Base-by-base conservation (phyloP, 1,140 invertebrate species). In the Drosophila santomea region DNA sequence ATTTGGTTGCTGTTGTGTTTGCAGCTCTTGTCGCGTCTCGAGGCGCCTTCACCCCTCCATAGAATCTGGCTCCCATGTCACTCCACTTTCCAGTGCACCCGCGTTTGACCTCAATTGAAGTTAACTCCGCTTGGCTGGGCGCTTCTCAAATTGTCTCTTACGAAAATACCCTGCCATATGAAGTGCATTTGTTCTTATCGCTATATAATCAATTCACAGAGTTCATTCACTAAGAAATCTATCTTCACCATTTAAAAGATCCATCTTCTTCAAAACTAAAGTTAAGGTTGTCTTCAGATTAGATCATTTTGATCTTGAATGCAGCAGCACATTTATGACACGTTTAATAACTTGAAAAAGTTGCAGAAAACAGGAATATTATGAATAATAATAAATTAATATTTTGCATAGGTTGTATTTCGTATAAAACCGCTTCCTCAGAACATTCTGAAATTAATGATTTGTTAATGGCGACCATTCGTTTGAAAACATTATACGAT, bases 131-230 rank as follows among this genome's bases (percentile, higher is more conserved):
- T 73, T 50, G 38, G 69, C 23, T 73, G 47, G 41, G 56, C 57
- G 39, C 51, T 36, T 54, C 23, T 55, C 15, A 67, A 55, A 36
- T 41, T 55, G 47, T 57, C 36, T 54, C 67, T 82, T 77, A 82
- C 64, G 68, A 82, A 74, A 63, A 82, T 78, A 81, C 71, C 51
- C 52, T 73, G 68, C 14, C 47, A 52, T 69, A 38, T 67, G 54
- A n/a, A 43, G 36, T 59, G 41, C 32, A 28, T 17, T 17, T 32
- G 15, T 62, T 36, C 39, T 15, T 8, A 41, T 62, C 35, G 58
- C 7, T 20, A 15, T 17, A 10, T 14, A 10, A 17, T 8, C n/a
- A 43, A 43, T 7, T 15, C 7, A 43, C 6, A 28, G 28, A 28
- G 8, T 32, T 10, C 32, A 32, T 32, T 7, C 8, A 32, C 32